Base-by-base conservation (phyloP, 2,888 invertebrate species). In the Acrobasis suavella region DNA sequence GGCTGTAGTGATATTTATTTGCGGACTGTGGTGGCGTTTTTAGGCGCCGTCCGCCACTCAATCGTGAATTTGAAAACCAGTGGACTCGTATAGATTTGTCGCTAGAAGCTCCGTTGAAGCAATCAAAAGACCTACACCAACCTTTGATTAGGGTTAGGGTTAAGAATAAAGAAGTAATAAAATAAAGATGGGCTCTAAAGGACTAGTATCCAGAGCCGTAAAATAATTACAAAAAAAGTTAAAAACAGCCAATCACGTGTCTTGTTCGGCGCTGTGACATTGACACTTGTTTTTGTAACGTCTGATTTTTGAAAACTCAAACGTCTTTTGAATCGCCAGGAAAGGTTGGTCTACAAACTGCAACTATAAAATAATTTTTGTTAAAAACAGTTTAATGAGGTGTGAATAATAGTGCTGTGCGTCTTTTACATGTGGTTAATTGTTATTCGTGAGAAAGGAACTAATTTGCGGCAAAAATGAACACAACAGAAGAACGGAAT, bases 401-500 rank as follows among this genome's bases (percentile, higher is more conserved):
- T 51, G 22, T 49, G 9, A 14, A 58, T 58, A 58, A 51, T 39
- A 15, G 39, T 51, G 38, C 50, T 16, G 16, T 17, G 51, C n/a
- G 50, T 38, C 17, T 58, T n/a, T 51, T 63, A 46, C n/a, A 58
- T 60, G 59, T 63, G 64, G 56, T 38, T 50, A 22, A 22, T 22
- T 22, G 50, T 39, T 46, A 14, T 52, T 65, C 50, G 56, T 63
- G 55, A 51, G 58, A 60, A 55, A n/a, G 22, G 54, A 42, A 39
- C 9, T 64, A 64, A 62, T 64, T 70, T 64, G 64, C 37, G 60
- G 62, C 51, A 58, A 76, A 70, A 74, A 90, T 90, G 89, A 80
- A 78, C 65, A 75, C 77, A 49, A 75, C 78, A 12, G 84, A 86
- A 69, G 84, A 89, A 66, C 83, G 88, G 67, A 79, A 80, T 65